Evolutionary conservation across 2,797 vertebrate species (phyloP).

Genomic region (Sebastes elongatus): DNA sequence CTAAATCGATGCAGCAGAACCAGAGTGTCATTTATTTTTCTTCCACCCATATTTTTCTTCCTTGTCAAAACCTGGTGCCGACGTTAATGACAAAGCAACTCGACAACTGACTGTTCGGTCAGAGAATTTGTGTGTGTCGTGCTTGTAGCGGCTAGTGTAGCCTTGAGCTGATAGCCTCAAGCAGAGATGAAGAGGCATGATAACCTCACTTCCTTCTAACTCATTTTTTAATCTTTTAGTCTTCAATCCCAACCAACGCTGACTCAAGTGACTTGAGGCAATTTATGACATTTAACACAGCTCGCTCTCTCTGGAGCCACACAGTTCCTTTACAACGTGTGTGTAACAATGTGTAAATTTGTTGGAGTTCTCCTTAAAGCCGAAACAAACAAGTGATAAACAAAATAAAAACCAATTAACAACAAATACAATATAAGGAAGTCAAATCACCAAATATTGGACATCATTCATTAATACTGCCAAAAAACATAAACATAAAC

Average conservation of each 20-base stretch:
- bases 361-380: neutral
- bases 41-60: neutral
- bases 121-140: no score
- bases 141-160: neutral
- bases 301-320: neutral
- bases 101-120: no score
- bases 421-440: neutral
- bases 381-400: neutral
- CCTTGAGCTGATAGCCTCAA: neutral
- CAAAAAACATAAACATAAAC: neutral
- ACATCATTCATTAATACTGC: no score
- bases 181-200: neutral
- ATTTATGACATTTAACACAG: neutral
- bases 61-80: neutral
- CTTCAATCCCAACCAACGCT: neutral
- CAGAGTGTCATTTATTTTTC: no score
- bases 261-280: neutral
- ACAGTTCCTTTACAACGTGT: neutral
- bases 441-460: neutral
- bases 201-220: neutral
- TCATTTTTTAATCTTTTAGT: neutral
- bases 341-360: neutral
- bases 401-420: neutral
- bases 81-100: neutral
- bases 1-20: no score